Percentiles rank a stretch among this genome's conserved stretches.
Evolutionary conservation across 2,113 vertebrate species (phyloP).

Genomic region (Danionella cerebrum): DNA sequence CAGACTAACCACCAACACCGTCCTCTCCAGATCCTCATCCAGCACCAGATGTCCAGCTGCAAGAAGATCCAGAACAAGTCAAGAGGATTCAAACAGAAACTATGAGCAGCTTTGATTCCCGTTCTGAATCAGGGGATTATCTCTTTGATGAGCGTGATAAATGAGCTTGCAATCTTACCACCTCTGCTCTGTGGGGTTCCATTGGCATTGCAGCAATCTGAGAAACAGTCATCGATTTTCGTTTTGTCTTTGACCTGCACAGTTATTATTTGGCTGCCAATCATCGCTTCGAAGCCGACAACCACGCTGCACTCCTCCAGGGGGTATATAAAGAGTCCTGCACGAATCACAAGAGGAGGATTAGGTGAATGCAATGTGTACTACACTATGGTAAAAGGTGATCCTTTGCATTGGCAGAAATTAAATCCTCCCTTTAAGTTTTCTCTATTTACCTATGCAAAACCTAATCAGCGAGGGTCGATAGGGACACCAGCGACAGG

Average conservation of each 20-base stretch:
- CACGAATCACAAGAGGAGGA: background rate
- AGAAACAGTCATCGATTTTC: slow-evolving; percentile 71
- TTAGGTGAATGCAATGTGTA: background rate
- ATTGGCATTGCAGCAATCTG: slow-evolving; percentile 55
- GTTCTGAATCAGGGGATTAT: background rate
- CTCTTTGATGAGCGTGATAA: background rate
- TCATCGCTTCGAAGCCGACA: slow-evolving; percentile 84
- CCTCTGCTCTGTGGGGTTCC: slow-evolving; percentile 51
- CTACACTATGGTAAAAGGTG: background rate
- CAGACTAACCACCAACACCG: slow-evolving; percentile 81
- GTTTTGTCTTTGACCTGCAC: slow-evolving; percentile 92
- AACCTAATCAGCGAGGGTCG: background rate
- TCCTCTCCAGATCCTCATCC: slow-evolving; percentile 87
- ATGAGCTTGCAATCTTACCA: slow-evolving; percentile 58
- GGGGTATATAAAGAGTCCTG: slow-evolving; percentile 90
- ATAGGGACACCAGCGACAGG: background rate
- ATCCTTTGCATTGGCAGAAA: slow-evolving; percentile 1
- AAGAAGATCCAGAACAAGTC: background rate
- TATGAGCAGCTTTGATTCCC: background rate
- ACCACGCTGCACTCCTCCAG: slow-evolving; percentile 80
- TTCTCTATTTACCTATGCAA: background rate
- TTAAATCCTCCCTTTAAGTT: background rate
- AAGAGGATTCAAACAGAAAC: background rate
- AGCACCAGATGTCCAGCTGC: slow-evolving; percentile 69
- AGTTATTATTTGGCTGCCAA: slow-evolving; percentile 71